Base-by-base conservation (phyloP, 1,140 invertebrate species). In the Zaprionus camerounensis region DNA sequence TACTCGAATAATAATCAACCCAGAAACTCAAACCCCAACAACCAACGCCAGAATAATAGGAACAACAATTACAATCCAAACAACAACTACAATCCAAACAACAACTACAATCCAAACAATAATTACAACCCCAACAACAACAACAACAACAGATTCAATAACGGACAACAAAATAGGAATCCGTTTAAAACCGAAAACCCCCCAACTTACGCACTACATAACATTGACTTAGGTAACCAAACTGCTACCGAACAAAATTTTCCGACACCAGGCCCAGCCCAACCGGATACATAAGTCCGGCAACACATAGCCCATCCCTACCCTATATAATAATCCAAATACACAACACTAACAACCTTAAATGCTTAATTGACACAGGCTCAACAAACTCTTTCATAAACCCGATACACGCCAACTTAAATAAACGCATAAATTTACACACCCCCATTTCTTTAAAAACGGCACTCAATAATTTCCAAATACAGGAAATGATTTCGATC, bases 151-250 rank as follows among this genome's bases (percentile, higher is more conserved):
- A 15, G 38, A 6, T 11, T 9, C 46, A 49, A 49, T 49, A 49
- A 22, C 3, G 38, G 38, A 41, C 38, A 41, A 41, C 38, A 41
- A 41, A 41, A 41, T 41, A 41, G 6, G 38, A 41, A 41, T 15
- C 38, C 38, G n/a, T n/a, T 41, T n/a, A n/a, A 41, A n/a, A 41
- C 38, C n/a, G 38, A 41, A 41, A 41, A n/a, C 38, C 38, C 38
- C 15, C 38, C 38, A 15, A 41, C 38, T 41, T 41, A 41, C 38
- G 15, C 13, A 38, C 44, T 46, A 17, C 44, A 20, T 22, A 49
- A 26, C 24, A 55, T 55, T 22, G 51, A 55, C n/a, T 41, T 41
- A 55, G 51, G 15, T 15, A 24, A 55, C 6, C 51, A 24, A 55
- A 20, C 15, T 6, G 15, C 51, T 22, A 5, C 20, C 17, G 22